Evolutionary conservation across 1,140 invertebrate species (phyloP), one percentile per base, ranked within the genome.

Genomic region (Drosophila pseudoananassae): DNA sequence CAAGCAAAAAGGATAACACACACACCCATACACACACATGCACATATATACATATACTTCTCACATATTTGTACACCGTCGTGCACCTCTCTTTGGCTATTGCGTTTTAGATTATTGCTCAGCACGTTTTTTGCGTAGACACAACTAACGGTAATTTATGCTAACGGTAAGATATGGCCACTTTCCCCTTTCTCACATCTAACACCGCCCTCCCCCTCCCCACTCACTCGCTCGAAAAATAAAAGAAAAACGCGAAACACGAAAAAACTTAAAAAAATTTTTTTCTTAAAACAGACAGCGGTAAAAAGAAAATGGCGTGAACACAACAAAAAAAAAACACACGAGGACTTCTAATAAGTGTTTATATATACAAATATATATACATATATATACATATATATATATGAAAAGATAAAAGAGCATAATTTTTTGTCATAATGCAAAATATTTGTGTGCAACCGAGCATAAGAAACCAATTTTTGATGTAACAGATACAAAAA

Each of bases 341-440:
- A 83, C 23, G 68, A 85, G 72, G 53, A 84, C 81, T 85, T 85
- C 82, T 85, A 68, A 78, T 87, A 87, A 87, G 77, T 85, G 82
- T 85, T 85, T 85, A 85, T 81, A 85, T 76, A 83, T 79, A 83
- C 68, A 83, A 60, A 82, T 71, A 83, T 64, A 81, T 40, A 33
- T 29, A 75, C 54, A 76, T 50, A 56, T 49, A 73, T 43, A 69
- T 46, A 72, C 61, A 60, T 55, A 25, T 43, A 38, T 33, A 56
- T 50, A 46, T 68, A 50, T 38, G 55, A 45, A 76, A 68, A 33
- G 43, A 69, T 57, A 50, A 80, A 65, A 72, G 46, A 77, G 63
- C 82, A 82, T 85, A 87, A 80, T 75, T 85, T 84, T 87, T 87
- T 85, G 82, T 85, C 82, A 78, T 76, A 82, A 85, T 63, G 77